Evolutionary conservation across 2,113 vertebrate species (phyloP).

Genomic region (Pterocles orientalis): DNA sequence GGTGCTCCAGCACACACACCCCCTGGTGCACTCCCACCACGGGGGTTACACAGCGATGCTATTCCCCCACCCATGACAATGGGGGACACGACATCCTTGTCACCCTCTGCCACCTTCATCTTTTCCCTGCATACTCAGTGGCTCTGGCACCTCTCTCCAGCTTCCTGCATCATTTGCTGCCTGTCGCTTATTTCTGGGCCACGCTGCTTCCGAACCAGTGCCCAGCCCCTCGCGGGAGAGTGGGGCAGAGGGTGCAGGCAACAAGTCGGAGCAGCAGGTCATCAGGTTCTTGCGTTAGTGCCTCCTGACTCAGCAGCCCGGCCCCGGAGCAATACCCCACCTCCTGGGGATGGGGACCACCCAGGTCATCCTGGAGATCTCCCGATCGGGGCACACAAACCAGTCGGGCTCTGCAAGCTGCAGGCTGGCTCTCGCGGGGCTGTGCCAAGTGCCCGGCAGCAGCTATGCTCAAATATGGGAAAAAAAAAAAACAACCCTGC

Average conservation of each 20-base stretch:
- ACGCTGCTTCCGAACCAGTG: background rate
- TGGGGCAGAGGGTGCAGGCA: background rate
- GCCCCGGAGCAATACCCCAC: background rate
- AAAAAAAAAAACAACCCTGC: background rate
- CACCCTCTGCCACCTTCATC: background rate
- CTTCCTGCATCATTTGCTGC: background rate
- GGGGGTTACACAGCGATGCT: background rate
- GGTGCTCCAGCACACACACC: too few relatives aligned
- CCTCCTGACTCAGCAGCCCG: background rate
- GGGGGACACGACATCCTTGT: accelerated
- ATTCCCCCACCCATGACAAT: accelerated
- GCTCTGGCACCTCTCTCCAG: background rate
- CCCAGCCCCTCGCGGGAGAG: background rate
- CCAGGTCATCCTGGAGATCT: background rate
- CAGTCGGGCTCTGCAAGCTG: background rate
- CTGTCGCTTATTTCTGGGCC: background rate
- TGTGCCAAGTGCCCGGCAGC: background rate
- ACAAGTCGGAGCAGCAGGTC: too few relatives aligned
- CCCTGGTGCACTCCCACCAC: too few relatives aligned
- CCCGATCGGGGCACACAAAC: background rate
- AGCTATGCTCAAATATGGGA: accelerated
- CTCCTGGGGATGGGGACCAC: background rate
- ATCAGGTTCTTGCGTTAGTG: background rate
- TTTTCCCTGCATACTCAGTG: background rate
- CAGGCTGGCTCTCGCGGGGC: accelerated